Base-by-base conservation (phyloP, 1,140 invertebrate genomes). In the Drosophila watanabei region DNA sequence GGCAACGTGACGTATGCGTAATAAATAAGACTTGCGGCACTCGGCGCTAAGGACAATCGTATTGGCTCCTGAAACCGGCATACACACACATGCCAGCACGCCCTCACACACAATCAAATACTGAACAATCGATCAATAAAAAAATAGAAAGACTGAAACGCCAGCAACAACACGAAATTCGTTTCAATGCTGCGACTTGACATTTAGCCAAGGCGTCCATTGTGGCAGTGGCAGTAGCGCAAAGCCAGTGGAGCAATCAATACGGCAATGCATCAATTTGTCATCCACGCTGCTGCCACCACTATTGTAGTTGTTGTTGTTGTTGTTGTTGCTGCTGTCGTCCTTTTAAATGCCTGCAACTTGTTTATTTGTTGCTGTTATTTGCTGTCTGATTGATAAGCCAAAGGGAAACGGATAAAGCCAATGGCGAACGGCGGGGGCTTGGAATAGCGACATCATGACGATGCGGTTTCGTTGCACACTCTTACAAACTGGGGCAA, bases 221-320 rank as follows among this genome's bases (percentile, higher is more conserved):
- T 68, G 66, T 69, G 80, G 58, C 78, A 72, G 64, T 71, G 66
- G 65, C 76, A 78, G 72, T 56, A 18, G 49, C 10, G 60, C 70
- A 59, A 75, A 80, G 78, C 68, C 54, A 80, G 65, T 45, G 48
- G 59, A 48, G 45, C 70, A 89, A 88, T 89, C 84, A 85, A 88
- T 88, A 89, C 51, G 43, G 62, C 84, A 84, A 89, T 88, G 81
- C 85, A 81, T 89, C 84, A 89, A 88, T 88, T 89, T 88, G 81
- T 80, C 77, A 84, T 68, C 58, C 54, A 35, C 62, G 75, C 65
- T 39, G 37, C 54, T 51, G 41, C 43, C 64, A 33, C 68, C 24
- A 24, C 24, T 24, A 24, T 24, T 24, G 24, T 30, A 51, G 49
- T 35, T 35, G 5, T 35, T 35, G 10, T 35, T 60, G 3, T 45